phyloP scores from a whole-genome alignment of 2,113 vertebrate species.

The Poecile atricapillus region DNA sequence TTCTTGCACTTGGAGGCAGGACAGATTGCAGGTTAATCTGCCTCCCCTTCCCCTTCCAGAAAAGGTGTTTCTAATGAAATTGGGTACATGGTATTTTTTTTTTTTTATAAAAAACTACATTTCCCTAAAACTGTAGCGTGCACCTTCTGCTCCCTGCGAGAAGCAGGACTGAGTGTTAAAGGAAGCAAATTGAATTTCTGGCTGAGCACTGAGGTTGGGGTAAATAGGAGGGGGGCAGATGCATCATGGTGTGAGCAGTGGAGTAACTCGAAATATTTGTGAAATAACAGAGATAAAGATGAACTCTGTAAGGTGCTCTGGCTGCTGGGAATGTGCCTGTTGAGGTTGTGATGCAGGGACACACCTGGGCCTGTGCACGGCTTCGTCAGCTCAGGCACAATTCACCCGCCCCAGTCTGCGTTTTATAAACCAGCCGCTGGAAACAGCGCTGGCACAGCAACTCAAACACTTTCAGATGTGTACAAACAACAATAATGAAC shows the following conservation, averaged over 20 bases:
- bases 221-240: not conserved
- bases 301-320: not conserved
- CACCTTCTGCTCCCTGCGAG: constrained; percentile 8
- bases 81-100: not conserved
- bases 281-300: not conserved
- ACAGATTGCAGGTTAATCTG: not conserved
- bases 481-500: constrained; percentile 43
- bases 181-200: constrained; percentile 13
- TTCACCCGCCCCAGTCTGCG: not conserved
- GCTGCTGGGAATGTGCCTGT: not conserved
- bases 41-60: not conserved
- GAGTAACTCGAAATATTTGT: not conserved
- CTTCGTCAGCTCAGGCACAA: not conserved
- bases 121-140: not conserved
- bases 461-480: constrained; percentile 61
- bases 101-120: not conserved
- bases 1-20: not conserved
- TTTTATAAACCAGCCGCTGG: not conserved
- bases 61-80: constrained; percentile 36
- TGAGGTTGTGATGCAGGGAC: not conserved
- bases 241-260: fast-evolving
- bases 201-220: not conserved
- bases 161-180: not conserved
- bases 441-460: not conserved
- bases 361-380: not conserved